Base-by-base conservation (phyloP, 1,140 invertebrate species). In the Leucophenga varia region DNA sequence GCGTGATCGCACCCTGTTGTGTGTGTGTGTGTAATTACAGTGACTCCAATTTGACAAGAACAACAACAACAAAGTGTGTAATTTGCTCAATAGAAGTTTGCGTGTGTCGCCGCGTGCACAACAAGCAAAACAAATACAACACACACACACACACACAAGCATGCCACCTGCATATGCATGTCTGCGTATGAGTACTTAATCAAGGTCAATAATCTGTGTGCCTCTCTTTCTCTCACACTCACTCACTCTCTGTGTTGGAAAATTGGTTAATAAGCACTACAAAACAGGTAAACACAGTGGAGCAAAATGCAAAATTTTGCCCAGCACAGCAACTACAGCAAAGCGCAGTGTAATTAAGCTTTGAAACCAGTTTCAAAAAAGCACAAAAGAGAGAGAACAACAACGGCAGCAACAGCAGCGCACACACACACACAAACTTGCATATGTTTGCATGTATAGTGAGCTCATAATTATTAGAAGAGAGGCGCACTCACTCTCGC, bases 191-290 rank as follows among this genome's bases (percentile, higher is more conserved):
- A n/a, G n/a, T n/a, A n/a, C n/a, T n/a, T 57, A 55, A 67, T 64
- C 63, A 67, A 67, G 63, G 63, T 67, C 63, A 67, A 67, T 67
- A 67, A 67, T 67, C 63, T 67, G n/a, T n/a, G n/a, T n/a, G n/a
- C n/a, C n/a, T n/a, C n/a, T n/a, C n/a, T n/a, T n/a, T n/a, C n/a
- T n/a, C n/a, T n/a, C n/a, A n/a, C n/a, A n/a, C n/a, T n/a, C n/a
- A n/a, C n/a, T n/a, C n/a, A n/a, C n/a, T n/a, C n/a, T n/a, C n/a
- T n/a, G n/a, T n/a, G n/a, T n/a, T n/a, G n/a, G n/a, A n/a, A n/a
- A n/a, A n/a, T n/a, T n/a, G n/a, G n/a, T n/a, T n/a, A n/a, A n/a
- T n/a, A n/a, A n/a, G n/a, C n/a, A n/a, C n/a, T n/a, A n/a, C n/a
- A n/a, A n/a, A n/a, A n/a, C n/a, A n/a, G n/a, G n/a, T n/a, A n/a